phyloP scores from a whole-genome alignment of 1,140 invertebrate genomes.

The Leptestheria dahalacensis region DNA sequence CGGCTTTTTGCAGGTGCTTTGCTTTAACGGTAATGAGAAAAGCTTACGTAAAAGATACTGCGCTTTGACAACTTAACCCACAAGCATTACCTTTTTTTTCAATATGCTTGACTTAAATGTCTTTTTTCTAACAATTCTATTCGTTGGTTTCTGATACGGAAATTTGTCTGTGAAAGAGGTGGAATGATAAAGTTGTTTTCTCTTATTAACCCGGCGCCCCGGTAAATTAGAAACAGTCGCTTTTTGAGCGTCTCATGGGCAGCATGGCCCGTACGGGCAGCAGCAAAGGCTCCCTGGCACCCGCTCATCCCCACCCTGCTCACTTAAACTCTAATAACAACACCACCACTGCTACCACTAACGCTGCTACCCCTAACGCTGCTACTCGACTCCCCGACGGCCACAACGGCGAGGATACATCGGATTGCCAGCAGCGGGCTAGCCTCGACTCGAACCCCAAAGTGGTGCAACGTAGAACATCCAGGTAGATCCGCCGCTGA shows the following conservation, averaged over 20 bases:
- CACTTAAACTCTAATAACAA: slow-evolving; percentile 6
- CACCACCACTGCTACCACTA: slow-evolving; percentile 1
- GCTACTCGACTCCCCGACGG: background rate
- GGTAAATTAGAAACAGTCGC: slow-evolving; percentile 13
- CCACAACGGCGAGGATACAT: too few species aligned
- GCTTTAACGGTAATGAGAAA: too few species aligned
- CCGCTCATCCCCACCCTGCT: slow-evolving; percentile 11
- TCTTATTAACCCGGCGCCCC: background rate
- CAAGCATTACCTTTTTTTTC: background rate
- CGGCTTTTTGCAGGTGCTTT: too few species aligned
- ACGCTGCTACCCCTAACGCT: slow-evolving; percentile 1
- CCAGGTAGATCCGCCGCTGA: background rate
- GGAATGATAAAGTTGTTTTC: background rate
- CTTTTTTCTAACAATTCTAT: background rate
- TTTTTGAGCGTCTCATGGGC: slow-evolving; percentile 24
- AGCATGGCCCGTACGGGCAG: slow-evolving; percentile 31
- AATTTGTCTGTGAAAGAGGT: background rate
- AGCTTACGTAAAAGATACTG: background rate
- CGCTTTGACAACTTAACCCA: background rate
- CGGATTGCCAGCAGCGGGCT: too few species aligned
- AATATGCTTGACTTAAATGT: background rate
- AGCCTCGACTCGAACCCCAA: background rate
- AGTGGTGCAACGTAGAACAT: slow-evolving; percentile 1
- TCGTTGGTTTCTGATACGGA: background rate
- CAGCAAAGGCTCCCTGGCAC: slow-evolving; percentile 21